Base-by-base conservation (phyloP, 1,140 invertebrate genomes). In the Eupeodes corollae region DNA sequence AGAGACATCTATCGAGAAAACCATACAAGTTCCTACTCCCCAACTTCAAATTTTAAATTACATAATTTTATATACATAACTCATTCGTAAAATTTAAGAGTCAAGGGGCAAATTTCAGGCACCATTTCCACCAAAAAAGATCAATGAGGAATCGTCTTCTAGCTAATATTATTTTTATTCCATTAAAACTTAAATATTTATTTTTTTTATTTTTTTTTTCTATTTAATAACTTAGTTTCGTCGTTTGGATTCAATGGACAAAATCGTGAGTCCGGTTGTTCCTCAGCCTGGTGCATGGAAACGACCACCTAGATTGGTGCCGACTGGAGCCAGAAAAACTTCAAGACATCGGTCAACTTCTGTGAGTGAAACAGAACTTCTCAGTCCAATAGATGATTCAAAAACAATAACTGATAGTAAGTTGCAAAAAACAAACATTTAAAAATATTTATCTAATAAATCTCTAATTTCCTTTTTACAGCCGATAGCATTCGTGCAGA, bases 261-360 rank as follows among this genome's bases (percentile, higher is more conserved):
- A 90, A 67, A 93, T 94, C 63, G 90, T 93, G 0, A 93, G 89
- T 62, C 88, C 89, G 6, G 88, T 92, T 2, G 83, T 93, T 51
- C 88, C 86, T 12, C 89, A 93, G 56, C 86, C 88, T 1, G 86
- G 86, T 3, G 79, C 82, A 3, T 86, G 85, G 77, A 88, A 79
- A 69, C 69, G 73, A 3, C 62, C 63, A 5, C 63, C 63, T n/a
- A 56, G 62, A 11, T 34, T 57, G 2, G 56, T 59, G 16, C 59
- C 65, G 1, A 56, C 49, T 13, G 65, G 65, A 12, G 65, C 65
- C 16, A 53, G 65, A 13, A 65, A 68, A 35, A 51, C 57, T 1
- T 58, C 56, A 50, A 53, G 60, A 6, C 53, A 59, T 19, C 59
- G 65, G 5, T 67, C 63, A 5, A 63, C 59, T 13, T 67, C 63